Conservation (phyloP, 2,113 vertebrate species). For the Vidua chalybeata region DNA sequence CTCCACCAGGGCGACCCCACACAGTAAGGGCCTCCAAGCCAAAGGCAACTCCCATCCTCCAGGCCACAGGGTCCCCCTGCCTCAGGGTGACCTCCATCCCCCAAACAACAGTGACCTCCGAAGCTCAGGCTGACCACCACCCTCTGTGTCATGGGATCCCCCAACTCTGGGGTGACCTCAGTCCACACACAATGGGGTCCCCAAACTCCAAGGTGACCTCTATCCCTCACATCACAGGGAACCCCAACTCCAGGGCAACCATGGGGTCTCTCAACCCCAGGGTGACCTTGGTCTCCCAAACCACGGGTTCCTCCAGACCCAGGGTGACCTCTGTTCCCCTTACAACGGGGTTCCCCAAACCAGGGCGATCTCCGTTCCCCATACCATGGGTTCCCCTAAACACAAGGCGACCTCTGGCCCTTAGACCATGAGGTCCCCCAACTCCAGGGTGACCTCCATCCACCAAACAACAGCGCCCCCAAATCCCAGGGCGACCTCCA, state of each 20-base stretch:
- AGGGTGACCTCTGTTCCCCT: background rate
- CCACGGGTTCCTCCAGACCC: background rate
- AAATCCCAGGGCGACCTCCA: background rate
- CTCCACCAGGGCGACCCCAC: fast-evolving
- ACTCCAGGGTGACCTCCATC: background rate
- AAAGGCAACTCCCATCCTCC: background rate
- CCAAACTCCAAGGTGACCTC: background rate
- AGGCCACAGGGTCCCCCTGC: background rate
- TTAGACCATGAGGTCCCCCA: background rate
- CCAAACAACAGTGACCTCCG: background rate
- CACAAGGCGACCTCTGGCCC: background rate
- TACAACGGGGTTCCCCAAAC: background rate
- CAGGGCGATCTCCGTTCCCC: background rate
- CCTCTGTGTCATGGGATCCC: fast-evolving
- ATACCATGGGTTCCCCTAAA: background rate
- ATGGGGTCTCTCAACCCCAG: background rate
- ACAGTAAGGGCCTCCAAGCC: fast-evolving
- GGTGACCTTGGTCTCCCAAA: background rate
- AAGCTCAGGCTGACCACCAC: background rate
- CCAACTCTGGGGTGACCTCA: background rate
- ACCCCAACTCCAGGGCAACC: background rate
- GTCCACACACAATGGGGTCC: fast-evolving
- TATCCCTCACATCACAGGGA: background rate
- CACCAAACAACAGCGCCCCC: background rate
- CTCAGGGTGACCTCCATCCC: background rate